phyloP scores from a whole-genome alignment of 35 echinoderm and acorn worm species.

The Lytechinus variegatus region DNA sequence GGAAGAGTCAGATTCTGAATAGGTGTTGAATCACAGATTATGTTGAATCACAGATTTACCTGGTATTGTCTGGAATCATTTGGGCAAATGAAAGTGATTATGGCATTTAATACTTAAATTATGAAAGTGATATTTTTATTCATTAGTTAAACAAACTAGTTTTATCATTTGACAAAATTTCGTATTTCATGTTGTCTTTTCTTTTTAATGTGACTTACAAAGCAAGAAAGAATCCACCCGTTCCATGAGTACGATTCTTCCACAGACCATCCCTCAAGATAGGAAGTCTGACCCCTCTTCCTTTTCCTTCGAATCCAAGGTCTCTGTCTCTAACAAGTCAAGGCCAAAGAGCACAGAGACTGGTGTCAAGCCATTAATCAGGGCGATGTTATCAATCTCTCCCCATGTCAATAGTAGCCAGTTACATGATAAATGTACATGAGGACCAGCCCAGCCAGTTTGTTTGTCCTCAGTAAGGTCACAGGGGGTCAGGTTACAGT shows the following conservation, averaged over 20 bases:
- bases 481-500: slow-evolving; percentile 8
- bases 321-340: neutral
- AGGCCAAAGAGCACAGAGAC: neutral
- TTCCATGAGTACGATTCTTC: neutral
- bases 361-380: neutral
- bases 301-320: neutral
- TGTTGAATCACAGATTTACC: too few relatives aligned
- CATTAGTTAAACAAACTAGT: too few relatives aligned
- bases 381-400: neutral
- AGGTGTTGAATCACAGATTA: too few relatives aligned
- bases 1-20: too few relatives aligned
- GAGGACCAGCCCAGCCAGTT: neutral
- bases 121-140: too few relatives aligned
- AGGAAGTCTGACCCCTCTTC: neutral
- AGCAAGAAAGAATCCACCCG: too few relatives aligned
- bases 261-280: neutral
- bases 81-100: too few relatives aligned
- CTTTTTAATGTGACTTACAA: too few relatives aligned
- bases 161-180: too few relatives aligned
- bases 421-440: neutral
- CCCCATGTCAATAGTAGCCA: neutral
- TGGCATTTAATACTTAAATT: too few relatives aligned
- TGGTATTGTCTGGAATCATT: too few relatives aligned
- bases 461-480: slow-evolving; percentile 17
- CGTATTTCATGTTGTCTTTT: too few relatives aligned